A percentile compares a stretch with the other conserved stretches of the same genome.
Evolutionary conservation across 2,113 vertebrate species (phyloP).

Genomic region (Catharus bicknelli): DNA sequence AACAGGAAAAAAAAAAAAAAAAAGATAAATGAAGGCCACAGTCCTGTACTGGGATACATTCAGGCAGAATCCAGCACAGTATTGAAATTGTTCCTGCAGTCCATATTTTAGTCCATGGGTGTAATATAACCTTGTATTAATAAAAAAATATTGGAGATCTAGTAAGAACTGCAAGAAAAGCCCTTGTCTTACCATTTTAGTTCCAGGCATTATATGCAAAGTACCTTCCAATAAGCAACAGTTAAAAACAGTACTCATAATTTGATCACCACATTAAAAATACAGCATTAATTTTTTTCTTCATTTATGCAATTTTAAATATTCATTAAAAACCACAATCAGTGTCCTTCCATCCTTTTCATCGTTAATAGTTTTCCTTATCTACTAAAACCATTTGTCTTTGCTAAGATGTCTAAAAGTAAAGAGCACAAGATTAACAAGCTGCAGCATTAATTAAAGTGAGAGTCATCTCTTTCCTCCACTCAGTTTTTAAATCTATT

Average conservation of each 20-base stretch:
- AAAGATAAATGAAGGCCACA: slow-evolving; percentile 16
- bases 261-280: slow-evolving; percentile 16
- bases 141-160: not conserved
- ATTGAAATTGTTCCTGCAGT: not conserved
- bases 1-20: not conserved
- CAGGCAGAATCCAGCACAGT: not conserved
- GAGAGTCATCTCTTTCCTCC: slow-evolving; percentile 51
- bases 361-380: slow-evolving; percentile 62
- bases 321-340: slow-evolving; percentile 58
- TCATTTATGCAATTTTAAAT: slow-evolving; percentile 34
- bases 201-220: slow-evolving; percentile 27
- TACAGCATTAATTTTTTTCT: slow-evolving; percentile 5
- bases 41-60: not conserved
- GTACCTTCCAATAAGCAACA: slow-evolving; percentile 12
- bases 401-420: slow-evolving; percentile 57
- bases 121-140: not conserved
- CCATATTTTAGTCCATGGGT: not conserved
- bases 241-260: slow-evolving; percentile 41
- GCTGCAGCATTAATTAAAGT: slow-evolving; percentile 68
- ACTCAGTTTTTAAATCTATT: slow-evolving; percentile 44
- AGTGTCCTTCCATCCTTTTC: slow-evolving; percentile 45
- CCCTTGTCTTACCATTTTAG: not conserved
- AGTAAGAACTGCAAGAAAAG: not conserved
- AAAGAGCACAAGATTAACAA: slow-evolving; percentile 55
- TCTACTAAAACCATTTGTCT: slow-evolving; percentile 70